These are phyloP conservation scores for Chloebia gouldiae DNA, from an alignment of 2,113 vertebrate species.

Conservation along the genomic window DNA sequence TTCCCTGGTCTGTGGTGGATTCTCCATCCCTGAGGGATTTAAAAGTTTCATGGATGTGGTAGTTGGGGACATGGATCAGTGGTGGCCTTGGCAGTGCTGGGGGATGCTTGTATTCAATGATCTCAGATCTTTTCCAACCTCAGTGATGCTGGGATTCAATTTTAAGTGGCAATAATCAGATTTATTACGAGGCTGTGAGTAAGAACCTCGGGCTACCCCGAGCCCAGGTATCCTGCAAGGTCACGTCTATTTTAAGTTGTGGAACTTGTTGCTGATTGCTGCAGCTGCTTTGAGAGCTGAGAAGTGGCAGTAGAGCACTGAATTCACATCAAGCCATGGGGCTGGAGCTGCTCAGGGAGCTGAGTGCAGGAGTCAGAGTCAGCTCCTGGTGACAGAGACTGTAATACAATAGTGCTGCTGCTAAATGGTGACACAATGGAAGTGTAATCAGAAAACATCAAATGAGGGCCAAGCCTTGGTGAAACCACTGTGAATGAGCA, in stretches of 20 bases:
- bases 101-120: rapidly evolving
- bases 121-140: not conserved
- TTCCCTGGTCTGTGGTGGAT: not conserved
- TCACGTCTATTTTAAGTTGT: not conserved
- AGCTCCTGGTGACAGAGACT: not conserved
- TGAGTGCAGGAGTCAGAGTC: not conserved
- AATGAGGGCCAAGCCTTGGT: not conserved
- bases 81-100: not conserved
- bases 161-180: not conserved
- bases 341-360: not conserved
- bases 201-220: rapidly evolving
- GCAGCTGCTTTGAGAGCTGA: constrained; percentile 24
- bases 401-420: not conserved
- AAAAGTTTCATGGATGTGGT: not conserved
- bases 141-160: not conserved
- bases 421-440: not conserved
- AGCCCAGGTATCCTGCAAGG: not conserved
- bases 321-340: not conserved
- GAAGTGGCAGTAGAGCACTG: not conserved
- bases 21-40: not conserved
- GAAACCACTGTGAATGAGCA: not conserved
- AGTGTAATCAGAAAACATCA: not conserved
- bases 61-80: rapidly evolving
- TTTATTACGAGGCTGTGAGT: not conserved
- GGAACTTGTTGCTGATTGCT: not conserved